Base-by-base conservation (phyloP, 1,140 invertebrate species). In the Homarus americanus region DNA sequence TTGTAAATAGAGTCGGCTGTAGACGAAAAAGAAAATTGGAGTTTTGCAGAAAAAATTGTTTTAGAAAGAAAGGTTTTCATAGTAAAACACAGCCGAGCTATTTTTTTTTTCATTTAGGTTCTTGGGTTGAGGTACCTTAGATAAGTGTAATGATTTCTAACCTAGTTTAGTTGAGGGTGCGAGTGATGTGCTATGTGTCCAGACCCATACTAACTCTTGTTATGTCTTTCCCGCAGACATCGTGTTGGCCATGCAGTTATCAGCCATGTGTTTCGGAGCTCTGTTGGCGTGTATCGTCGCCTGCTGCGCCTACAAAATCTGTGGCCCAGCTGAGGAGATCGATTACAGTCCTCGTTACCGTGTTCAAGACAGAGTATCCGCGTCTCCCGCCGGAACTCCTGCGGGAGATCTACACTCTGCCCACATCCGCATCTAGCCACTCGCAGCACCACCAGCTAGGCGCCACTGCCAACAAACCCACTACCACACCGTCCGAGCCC, bases 291-390 rank as follows among this genome's bases (percentile, higher is more conserved):
- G 80, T 41, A 75, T 90, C 41, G 88, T 90, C n/a, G 88, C 88
- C 80, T 90, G 88, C 72, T 90, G 88, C 66, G 88, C 88, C 32
- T 90, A 90, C 80, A 82, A 90, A 72, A 90, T 90, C 80, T 90
- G 88, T 20, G 88, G 88, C 10, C 88, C 88, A 20, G 88, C 88
- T 36, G 79, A 90, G 80, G 88, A 90, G 72, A 58, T 83, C 44
- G 88, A 90, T 82, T 90, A 82, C 78, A 49, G 58, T 24, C 41
- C 41, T 12, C 69, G 88, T 7, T 90, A 90, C 53, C 20, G 58
- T 32, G 44, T 40, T 90, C 44, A 90, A 90, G 80, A 66, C 17
- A 32, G 72, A 82, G 0, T 44, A 69, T 5, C 44, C 88, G 12
- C 88, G 80, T 28, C 49, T 90, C 12, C 79, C 88, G 10, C 88